Percentiles rank a stretch among this genome's conserved stretches.
These are phyloP conservation scores for Aptenodytes forsteri DNA, from an alignment of 2,113 vertebrate species.

Conservation along the genomic window DNA sequence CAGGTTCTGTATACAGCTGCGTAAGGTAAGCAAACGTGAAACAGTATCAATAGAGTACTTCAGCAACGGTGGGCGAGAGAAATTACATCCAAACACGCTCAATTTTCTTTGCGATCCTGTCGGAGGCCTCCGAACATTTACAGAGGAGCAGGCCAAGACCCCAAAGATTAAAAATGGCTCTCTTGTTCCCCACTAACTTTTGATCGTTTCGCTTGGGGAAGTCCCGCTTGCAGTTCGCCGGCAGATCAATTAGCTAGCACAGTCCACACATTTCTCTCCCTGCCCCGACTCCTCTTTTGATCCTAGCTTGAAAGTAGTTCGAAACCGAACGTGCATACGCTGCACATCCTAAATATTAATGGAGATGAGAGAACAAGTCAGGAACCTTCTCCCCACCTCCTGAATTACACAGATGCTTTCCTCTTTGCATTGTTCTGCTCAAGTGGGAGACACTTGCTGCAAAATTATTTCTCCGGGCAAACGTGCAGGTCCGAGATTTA, in stretches of 20 bases:
- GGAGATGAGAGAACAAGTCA: background rate
- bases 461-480: background rate
- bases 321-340: background rate
- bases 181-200: background rate
- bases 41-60: background rate
- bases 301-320: background rate
- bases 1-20: background rate
- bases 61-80: background rate
- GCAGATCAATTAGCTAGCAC: background rate
- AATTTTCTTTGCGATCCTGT: background rate
- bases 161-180: background rate
- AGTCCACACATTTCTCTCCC: background rate
- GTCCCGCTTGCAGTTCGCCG: background rate
- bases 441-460: background rate
- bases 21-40: background rate
- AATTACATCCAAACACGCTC: background rate
- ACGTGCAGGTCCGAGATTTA: background rate
- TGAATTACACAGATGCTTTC: slow-evolving; percentile 1
- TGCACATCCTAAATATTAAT: background rate
- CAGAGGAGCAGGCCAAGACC: background rate
- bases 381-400: slow-evolving; percentile 16
- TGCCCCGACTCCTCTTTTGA: background rate
- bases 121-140: background rate
- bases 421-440: slow-evolving; percentile 28
- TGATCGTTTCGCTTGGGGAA: background rate